Percentiles rank a stretch among this genome's conserved stretches.
These are phyloP conservation scores for Habrosyne pyritoides DNA, from an alignment of 2,888 invertebrate genomes.

Conservation along the genomic window DNA sequence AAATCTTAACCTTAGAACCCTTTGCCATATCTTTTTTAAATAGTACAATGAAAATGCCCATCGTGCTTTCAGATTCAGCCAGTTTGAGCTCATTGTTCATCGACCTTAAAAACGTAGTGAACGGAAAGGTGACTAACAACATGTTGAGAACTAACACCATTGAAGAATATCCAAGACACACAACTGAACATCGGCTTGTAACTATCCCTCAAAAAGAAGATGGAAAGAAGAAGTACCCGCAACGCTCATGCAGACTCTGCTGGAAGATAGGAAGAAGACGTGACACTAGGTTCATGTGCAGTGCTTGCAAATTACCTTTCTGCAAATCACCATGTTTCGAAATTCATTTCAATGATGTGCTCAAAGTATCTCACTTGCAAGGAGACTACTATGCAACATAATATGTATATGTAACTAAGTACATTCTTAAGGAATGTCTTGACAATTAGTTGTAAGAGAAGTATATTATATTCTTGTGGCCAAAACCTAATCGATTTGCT, in stretches of 20 bases:
- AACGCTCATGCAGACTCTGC: conserved; percentile 78
- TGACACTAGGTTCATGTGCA: conserved; percentile 80
- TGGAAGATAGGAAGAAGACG: conserved; percentile 78
- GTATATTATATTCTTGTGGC: conserved; percentile 6
- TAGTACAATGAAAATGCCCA: conserved; percentile 78
- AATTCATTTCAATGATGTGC: conserved; percentile 75
- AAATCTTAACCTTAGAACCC: conserved; percentile 10
- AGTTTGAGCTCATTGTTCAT: conserved; percentile 78
- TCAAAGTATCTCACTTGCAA: conserved; percentile 73
- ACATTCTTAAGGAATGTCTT: conserved; percentile 42
- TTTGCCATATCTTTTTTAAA: conserved; percentile 17
- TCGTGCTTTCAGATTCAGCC: conserved; percentile 83
- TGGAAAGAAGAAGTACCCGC: conserved; percentile 81
- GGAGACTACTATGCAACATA: conserved; percentile 76
- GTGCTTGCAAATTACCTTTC: conserved; percentile 76
- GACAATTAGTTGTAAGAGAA: conserved; percentile 34
- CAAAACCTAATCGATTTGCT: conserved; percentile 13
- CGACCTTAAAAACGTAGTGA: conserved; percentile 80
- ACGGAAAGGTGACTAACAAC: conserved; percentile 70
- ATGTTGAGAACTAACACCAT: conserved; percentile 57
- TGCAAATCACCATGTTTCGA: conserved; percentile 80
- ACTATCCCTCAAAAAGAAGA: conserved; percentile 82
- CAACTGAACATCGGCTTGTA: conserved; percentile 69
- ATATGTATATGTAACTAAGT: conserved; percentile 34
- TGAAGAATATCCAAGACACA: conserved; percentile 62